Conservation (phyloP, 2,888 invertebrate species). For the Ectropis crepuscularia region DNA sequence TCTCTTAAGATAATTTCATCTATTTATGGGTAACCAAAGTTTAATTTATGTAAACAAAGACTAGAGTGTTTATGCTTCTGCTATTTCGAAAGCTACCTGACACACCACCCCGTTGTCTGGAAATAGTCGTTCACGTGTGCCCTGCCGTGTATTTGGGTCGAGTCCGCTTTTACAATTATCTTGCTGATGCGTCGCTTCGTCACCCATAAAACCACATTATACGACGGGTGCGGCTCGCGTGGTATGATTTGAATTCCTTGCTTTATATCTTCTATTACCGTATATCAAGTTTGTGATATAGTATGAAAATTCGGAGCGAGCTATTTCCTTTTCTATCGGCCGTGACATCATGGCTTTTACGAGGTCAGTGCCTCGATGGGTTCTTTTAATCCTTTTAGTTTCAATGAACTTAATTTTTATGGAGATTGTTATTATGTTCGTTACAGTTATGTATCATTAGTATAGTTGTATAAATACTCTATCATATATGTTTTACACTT, state of each 20-base stretch:
- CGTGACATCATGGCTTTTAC: conserved; percentile 18
- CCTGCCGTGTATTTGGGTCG: conserved; percentile 74
- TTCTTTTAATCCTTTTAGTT: conserved; percentile 8
- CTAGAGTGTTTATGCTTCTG: conserved; percentile 46
- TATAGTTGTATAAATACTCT: no score
- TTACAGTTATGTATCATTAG: neutral
- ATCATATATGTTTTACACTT: no score
- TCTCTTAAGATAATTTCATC: neutral
- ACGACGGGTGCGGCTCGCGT: conserved; percentile 47
- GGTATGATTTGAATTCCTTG: conserved; percentile 34
- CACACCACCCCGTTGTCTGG: conserved; percentile 67
- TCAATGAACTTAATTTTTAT: neutral
- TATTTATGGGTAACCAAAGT: conserved; percentile 6
- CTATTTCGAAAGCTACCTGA: conserved; percentile 74
- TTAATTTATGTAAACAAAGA: conserved; percentile 37
- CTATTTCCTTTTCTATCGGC: conserved; percentile 15
- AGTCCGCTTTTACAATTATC: conserved; percentile 75
- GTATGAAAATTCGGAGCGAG: conserved; percentile 12
- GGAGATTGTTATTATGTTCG: neutral
- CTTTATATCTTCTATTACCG: conserved; percentile 29
- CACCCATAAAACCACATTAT: conserved; percentile 53
- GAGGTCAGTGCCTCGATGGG: conserved; percentile 7
- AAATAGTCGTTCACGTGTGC: conserved; percentile 73
- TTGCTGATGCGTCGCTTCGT: conserved; percentile 68
- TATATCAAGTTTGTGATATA: conserved; percentile 26